Conservation (phyloP, 2,113 vertebrate species). For the Rallus limicola region DNA sequence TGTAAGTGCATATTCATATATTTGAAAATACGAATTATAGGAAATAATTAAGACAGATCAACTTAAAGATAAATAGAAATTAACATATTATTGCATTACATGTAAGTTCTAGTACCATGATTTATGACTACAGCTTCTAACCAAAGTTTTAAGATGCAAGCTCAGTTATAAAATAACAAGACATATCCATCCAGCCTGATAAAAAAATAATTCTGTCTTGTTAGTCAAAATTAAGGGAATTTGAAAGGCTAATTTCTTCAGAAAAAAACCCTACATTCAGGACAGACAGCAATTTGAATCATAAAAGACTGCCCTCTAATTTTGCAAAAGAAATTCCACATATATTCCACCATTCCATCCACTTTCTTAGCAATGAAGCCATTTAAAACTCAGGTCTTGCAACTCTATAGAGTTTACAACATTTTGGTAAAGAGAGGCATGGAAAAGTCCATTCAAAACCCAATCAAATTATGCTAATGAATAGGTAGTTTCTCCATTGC, state of each 20-base stretch:
- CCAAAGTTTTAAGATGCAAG: neutral
- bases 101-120: neutral
- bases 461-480: neutral
- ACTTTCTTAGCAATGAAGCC: neutral
- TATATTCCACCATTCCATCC: neutral
- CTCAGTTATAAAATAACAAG: neutral
- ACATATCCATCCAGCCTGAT: neutral
- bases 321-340: neutral
- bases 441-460: neutral
- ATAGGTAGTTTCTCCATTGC: neutral
- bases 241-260: neutral
- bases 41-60: neutral
- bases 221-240: neutral
- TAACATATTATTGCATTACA: neutral
- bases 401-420: neutral
- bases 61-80: neutral
- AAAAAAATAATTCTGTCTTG: neutral
- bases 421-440: neutral
- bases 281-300: neutral
- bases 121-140: neutral
- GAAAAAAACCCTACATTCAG: neutral
- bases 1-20: neutral
- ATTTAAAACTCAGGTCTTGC: neutral
- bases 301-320: neutral
- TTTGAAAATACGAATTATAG: neutral